These are phyloP conservation scores for Papilio demoleus DNA, from an alignment of 2,888 invertebrate genomes.

Conservation along the genomic window DNA sequence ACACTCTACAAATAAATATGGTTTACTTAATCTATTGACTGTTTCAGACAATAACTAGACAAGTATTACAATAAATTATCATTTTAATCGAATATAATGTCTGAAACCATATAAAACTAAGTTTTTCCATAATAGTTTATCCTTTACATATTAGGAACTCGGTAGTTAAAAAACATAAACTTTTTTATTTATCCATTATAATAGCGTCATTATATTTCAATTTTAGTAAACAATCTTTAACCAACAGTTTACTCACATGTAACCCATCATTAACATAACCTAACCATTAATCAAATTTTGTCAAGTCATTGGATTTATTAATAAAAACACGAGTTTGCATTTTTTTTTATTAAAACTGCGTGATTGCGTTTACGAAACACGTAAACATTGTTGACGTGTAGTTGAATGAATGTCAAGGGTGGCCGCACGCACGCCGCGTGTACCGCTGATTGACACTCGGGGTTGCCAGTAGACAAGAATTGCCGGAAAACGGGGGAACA, in stretches of 20 bases:
- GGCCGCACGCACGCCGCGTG: constrained; percentile 23
- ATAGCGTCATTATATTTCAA: neutral
- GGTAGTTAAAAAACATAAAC: too few species aligned
- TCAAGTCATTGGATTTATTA: constrained; percentile 25
- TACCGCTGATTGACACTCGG: constrained; percentile 24
- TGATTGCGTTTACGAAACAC: constrained; percentile 32
- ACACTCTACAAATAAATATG: neutral
- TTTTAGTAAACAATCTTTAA: neutral
- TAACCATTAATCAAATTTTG: constrained; percentile 25
- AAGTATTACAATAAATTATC: too few species aligned
- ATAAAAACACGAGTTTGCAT: constrained; percentile 13
- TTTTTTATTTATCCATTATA: neutral
- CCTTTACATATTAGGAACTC: too few species aligned
- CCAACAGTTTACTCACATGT: neutral
- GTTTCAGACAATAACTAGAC: too few species aligned
- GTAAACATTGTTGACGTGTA: constrained; percentile 33
- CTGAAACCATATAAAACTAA: too few species aligned
- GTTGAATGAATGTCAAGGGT: constrained; percentile 38
- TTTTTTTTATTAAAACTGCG: constrained; percentile 18
- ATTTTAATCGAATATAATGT: too few species aligned
- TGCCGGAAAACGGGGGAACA: constrained; percentile 9
- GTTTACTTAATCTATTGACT: neutral
- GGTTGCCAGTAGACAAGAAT: constrained; percentile 1
- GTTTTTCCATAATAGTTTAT: too few species aligned
- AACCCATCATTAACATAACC: neutral